phyloP scores from a whole-genome alignment of 2,797 vertebrate species.

The Paguma larvata region DNA sequence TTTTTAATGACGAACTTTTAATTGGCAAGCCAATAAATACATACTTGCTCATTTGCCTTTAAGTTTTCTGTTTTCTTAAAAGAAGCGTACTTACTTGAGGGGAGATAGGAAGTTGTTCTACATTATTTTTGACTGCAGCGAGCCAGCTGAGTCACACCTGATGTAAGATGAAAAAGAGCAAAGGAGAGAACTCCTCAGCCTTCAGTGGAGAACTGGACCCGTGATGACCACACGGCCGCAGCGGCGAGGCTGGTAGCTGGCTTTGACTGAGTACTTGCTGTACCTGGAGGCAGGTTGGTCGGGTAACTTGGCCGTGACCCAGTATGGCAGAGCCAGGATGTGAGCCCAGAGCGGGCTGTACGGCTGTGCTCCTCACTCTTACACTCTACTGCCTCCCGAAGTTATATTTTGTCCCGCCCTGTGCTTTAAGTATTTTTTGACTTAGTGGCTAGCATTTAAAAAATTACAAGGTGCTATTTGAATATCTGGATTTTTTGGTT shows the following conservation, averaged over 20 bases:
- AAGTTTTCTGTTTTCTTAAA: conserved; percentile 35
- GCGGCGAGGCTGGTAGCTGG: background rate
- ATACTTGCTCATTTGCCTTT: background rate
- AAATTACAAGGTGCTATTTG: background rate
- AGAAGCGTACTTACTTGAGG: background rate
- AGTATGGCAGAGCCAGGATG: fast-evolving
- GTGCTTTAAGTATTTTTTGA: background rate
- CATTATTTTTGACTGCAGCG: background rate
- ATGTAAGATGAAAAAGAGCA: background rate
- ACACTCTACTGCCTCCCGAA: fast-evolving
- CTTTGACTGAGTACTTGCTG: background rate
- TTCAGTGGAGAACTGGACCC: background rate
- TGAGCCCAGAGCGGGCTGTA: background rate
- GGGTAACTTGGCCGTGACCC: background rate
- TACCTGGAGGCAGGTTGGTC: fast-evolving
- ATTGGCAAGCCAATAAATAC: background rate
- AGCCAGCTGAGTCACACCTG: background rate
- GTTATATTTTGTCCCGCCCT: background rate
- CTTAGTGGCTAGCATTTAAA: background rate
- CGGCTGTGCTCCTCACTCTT: background rate
- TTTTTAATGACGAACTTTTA: background rate
- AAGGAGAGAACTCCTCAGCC: background rate
- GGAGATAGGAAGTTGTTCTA: background rate
- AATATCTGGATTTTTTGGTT: background rate
- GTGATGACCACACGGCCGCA: fast-evolving